Conservation (phyloP, 2,888 invertebrate species). For the Xanthia togata region DNA sequence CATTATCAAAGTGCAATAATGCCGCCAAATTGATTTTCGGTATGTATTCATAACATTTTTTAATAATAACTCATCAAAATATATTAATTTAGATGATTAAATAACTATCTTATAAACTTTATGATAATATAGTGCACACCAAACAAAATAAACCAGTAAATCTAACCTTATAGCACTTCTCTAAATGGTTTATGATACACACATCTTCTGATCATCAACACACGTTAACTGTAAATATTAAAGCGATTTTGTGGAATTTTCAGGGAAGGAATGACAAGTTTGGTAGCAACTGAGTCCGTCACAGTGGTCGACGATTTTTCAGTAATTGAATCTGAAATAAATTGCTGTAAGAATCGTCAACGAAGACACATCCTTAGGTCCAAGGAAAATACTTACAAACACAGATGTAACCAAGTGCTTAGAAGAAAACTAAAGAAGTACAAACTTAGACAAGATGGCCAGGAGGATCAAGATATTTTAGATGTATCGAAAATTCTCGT, state of each 20-base stretch:
- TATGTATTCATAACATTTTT: slow-evolving; percentile 63
- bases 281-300: slow-evolving; percentile 64
- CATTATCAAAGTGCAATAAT: slow-evolving; percentile 60
- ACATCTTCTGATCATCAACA: slow-evolving; percentile 9
- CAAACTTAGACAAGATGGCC: slow-evolving; percentile 83
- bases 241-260: slow-evolving; percentile 63
- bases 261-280: slow-evolving; percentile 85
- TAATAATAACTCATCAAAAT: not conserved
- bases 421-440: slow-evolving; percentile 85
- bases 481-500: slow-evolving; percentile 82
- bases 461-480: slow-evolving; percentile 85
- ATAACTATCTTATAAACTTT: not conserved
- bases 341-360: slow-evolving; percentile 58
- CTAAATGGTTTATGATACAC: not conserved
- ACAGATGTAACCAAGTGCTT: slow-evolving; percentile 78
- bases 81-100: not conserved
- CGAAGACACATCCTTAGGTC: slow-evolving; percentile 71
- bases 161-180: slow-evolving; percentile 17
- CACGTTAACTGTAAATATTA: slow-evolving; percentile 18
- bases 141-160: slow-evolving; percentile 2
- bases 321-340: slow-evolving; percentile 53
- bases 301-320: slow-evolving; percentile 58
- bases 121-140: not conserved
- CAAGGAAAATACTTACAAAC: slow-evolving; percentile 78
- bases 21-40: slow-evolving; percentile 78